Base-by-base conservation (phyloP, 2,797 vertebrate genomes). In the Catamblyrhynchus diadema region DNA sequence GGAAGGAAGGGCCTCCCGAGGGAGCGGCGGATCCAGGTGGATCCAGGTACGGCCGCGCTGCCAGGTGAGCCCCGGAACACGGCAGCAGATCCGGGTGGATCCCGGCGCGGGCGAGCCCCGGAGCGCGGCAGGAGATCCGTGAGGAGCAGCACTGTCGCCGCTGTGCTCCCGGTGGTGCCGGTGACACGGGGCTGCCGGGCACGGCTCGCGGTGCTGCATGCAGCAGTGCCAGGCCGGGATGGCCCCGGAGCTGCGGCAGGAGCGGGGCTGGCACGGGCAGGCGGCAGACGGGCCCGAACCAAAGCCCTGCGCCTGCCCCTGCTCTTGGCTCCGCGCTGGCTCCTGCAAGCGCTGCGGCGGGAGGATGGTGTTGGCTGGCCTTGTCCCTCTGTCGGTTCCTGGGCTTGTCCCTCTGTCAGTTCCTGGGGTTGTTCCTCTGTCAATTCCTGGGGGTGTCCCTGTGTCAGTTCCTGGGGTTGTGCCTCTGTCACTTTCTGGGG, bases 391-490 rank as follows among this genome's bases (percentile, higher is more conserved):
- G 18, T 33, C 47, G 22, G 2, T 25, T 16, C 3, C 32, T 7
- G 33, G 45, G 13, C 0, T 11, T 35, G 10, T 24, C 10, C 54
- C 22, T 25, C 24, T 33, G n/a, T 35, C 54, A 25, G 1, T 25
- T 14, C 5, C 33, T 24, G 21, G 27, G 27, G 0, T 6, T n/a
- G 17, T 9, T 8, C 42, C 22, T 41, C 8, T 60, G 27, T 50
- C 33, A 48, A 0, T n/a, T 21, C 1, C 33, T 1, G n/a, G n/a
- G 23, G 1, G 14, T 65, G 6, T 4, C 10, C 24, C 39, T 53
- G 7, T 54, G 35, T 50, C n/a, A 47, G 0, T 37, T 19, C 1
- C n/a, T 3, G n/a, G 44, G n/a, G 0, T 14, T 54, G 14, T 1
- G 9, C 53, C 20, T 54, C 32, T n/a, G 53, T 54, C 28, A 30